A percentile compares a stretch with the other conserved stretches of the same genome.
Evolutionary conservation across 2,888 invertebrate genomes (phyloP).

Genomic region (Phaonia tiefii): DNA sequence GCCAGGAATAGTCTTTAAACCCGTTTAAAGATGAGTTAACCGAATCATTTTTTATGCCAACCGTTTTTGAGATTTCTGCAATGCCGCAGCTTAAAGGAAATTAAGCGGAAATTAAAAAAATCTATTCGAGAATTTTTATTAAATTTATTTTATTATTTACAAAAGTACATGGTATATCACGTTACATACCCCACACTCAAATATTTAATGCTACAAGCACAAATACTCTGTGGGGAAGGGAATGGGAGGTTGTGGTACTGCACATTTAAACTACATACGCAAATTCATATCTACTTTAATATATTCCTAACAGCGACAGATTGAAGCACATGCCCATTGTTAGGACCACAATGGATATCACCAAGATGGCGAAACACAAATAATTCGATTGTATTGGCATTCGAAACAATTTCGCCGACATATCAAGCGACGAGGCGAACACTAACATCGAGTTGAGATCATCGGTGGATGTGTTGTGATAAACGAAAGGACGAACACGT

Average conservation of each 20-base stretch:
- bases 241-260: too few relatives aligned
- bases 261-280: too few relatives aligned
- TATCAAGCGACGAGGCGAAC: slow-evolving; percentile 87
- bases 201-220: too few relatives aligned
- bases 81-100: too few relatives aligned
- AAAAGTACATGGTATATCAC: not conserved
- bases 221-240: too few relatives aligned
- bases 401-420: slow-evolving; percentile 88
- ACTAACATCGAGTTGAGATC: slow-evolving; percentile 89
- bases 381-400: slow-evolving; percentile 87
- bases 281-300: slow-evolving; percentile 19
- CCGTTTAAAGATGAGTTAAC: too few relatives aligned
- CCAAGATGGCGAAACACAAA: slow-evolving; percentile 84
- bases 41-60: too few relatives aligned
- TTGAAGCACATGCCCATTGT: slow-evolving; percentile 86
- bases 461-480: slow-evolving; percentile 88
- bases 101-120: too few relatives aligned
- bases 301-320: slow-evolving; percentile 68
- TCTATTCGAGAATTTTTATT: too few relatives aligned
- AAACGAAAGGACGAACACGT: slow-evolving; percentile 89
- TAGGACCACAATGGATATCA: slow-evolving; percentile 83
- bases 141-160: not conserved
- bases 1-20: too few relatives aligned
- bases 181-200: too few relatives aligned
- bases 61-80: too few relatives aligned